phyloP scores from a whole-genome alignment of 2,888 invertebrate genomes.

The Polymixis flavicincta region DNA sequence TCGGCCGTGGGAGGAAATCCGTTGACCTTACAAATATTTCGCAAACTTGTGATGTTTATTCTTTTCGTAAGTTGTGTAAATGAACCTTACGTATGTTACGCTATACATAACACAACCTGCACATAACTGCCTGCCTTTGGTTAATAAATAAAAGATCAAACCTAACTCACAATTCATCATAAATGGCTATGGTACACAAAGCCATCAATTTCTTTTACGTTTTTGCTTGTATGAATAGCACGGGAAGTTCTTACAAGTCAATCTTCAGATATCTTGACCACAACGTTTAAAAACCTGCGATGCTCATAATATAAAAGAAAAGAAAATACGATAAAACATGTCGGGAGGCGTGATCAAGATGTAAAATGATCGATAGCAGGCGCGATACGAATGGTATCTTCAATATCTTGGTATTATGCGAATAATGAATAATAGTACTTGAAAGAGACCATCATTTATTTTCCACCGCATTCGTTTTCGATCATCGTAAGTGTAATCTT shows the following conservation, averaged over 20 bases:
- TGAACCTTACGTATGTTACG: conserved; percentile 31
- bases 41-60: conserved; percentile 47
- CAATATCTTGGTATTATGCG: conserved; percentile 62
- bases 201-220: conserved; percentile 52
- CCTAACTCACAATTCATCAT: conserved; percentile 42
- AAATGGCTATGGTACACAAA: conserved; percentile 44
- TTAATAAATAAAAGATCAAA: conserved; percentile 33
- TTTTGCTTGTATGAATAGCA: conserved; percentile 59
- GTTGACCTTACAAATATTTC: conserved; percentile 66
- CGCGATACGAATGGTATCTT: conserved; percentile 62
- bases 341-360: conserved; percentile 66
- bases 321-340: conserved; percentile 54
- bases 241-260: conserved; percentile 63
- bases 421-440: conserved; percentile 65
- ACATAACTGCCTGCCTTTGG: not conserved
- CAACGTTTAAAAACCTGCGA: conserved; percentile 59
- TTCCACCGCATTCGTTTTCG: conserved; percentile 57
- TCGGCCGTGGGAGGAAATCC: conserved; percentile 66
- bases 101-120: conserved; percentile 5
- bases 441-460: conserved; percentile 62
- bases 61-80: conserved; percentile 31
- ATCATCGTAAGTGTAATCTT: conserved; percentile 58
- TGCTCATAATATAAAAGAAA: conserved; percentile 61
- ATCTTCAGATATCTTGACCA: conserved; percentile 64
- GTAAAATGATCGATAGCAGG: conserved; percentile 67